Evolutionary conservation across 1,140 invertebrate genomes (phyloP), one percentile per base, ranked within the genome.

Genomic region (Caerostris darwini): DNA sequence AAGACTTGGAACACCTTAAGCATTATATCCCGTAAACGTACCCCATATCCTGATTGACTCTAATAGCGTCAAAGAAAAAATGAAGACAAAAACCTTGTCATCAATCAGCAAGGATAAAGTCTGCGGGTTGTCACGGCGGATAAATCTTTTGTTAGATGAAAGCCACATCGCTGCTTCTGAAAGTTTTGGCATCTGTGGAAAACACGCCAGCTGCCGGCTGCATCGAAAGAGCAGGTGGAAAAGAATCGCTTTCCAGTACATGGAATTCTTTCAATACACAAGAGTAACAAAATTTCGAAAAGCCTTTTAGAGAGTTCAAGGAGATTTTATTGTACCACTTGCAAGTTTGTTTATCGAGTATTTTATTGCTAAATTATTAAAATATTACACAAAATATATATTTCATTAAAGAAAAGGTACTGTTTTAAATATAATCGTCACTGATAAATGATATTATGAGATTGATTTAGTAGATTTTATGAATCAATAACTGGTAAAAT

Each of bases 31-130:
- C n/a, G 64, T 67, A 67, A 67, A 4, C 7, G 64, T 67, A 67
- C 12, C 64, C 71, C 34, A 34, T 50, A 34, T 57, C 14, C 83
- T 85, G 83, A 85, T 85, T 85, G 83, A 58, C 17, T 85, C 83
- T 85, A 85, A 85, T 59, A 56, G 83, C 50, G 83, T 85, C 83
- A 58, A 85, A 54, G 58, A 59, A 85, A 85, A 19, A 5, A 58
- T 58, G n/a, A 58, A n/a, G 56, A 58, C 83, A 85, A 58, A 67
- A 67, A 53, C 12, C 54, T 59, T 59, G 57, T 14, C 83, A 85
- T 85, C 53, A 56, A 85, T 85, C 83, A 85, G 17, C 2, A 57
- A 19, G 34, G 71, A 19, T 50, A 50, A 34, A 50, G 71, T 53
- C 71, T 50, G 10, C 5, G 34, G 5, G 34, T 77, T 77, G 71